Evolutionary conservation across 2,888 invertebrate species (phyloP), one percentile per base, ranked within the genome.

Genomic region (Aplocera efformata): DNA sequence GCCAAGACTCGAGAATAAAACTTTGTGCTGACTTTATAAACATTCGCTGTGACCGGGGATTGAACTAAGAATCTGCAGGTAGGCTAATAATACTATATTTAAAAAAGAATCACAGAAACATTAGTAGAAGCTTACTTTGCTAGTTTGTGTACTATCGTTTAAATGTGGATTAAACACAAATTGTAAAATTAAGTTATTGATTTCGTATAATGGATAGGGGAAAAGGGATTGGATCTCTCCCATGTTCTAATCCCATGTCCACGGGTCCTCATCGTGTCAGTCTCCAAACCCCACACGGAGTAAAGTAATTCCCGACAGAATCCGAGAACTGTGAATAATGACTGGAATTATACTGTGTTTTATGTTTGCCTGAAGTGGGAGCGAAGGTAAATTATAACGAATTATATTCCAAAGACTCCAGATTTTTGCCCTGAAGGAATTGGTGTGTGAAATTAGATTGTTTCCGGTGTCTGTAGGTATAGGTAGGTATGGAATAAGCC

Each of bases 391-490:
- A 68, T 67, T 70, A 73, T 72, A 73, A 71, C 70, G 72, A 76
- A 74, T 73, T 70, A 72, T 70, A 72, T 68, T 60, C 58, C 51
- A 62, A 67, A 70, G 72, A 71, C 71, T 71, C 68, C 64, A 60
- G 68, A 66, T 66, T 67, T 59, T 60, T 58, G 55, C 48, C 52
- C 43, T 51, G 58, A 62, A 73, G 60, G 67, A 71, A 73, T 72
- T 63, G 71, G 72, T 63, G 71, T 75, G 76, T 76, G 74, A 75
- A 76, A 76, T 76, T 69, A 72, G 71, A 68, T 70, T 72, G 74
- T 66, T 68, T 63, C 64, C 60, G 46, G 44, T 35, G 32, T 60
- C 53, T 49, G 42, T 56, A 44, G 44, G 46, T 45, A 38, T 40
- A n/a, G n/a, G n/a, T n/a, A 31, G 28, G 37, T 11, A 36, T 28